Percentiles rank a stretch among this genome's conserved stretches.
Conservation (phyloP, 2,888 invertebrate species). For the Agelastica alni region DNA sequence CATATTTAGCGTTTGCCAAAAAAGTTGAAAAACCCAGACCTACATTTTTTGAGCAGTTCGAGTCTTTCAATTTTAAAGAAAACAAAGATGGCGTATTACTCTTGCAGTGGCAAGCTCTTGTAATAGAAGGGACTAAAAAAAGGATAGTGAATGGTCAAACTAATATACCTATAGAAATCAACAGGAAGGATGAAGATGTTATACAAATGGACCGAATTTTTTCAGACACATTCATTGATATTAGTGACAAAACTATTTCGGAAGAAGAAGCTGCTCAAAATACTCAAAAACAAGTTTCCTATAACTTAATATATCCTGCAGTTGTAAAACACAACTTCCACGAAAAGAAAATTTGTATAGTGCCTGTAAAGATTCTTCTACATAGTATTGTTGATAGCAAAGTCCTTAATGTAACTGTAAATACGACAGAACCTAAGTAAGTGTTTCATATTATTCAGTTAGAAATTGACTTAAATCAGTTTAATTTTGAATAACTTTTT, state of each 20-base stretch:
- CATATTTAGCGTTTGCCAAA: conserved; percentile 58
- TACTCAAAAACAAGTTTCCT: conserved; percentile 58
- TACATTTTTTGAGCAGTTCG: conserved; percentile 46
- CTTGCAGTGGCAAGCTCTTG: conserved; percentile 52
- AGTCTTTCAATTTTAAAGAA: conserved; percentile 33
- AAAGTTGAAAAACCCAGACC: conserved; percentile 47
- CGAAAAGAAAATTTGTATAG: conserved; percentile 64
- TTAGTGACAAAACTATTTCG: conserved; percentile 33
- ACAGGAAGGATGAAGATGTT: conserved; percentile 57
- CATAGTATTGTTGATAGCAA: conserved; percentile 67
- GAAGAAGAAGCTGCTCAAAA: conserved; percentile 33
- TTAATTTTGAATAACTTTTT: too few species aligned
- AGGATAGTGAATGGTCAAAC: conserved; percentile 71
- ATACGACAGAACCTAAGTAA: conserved; percentile 55
- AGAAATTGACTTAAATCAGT: too few species aligned
- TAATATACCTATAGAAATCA: conserved; percentile 65
- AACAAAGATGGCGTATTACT: conserved; percentile 50
- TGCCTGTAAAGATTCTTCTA: conserved; percentile 69
- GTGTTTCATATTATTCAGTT: too few species aligned
- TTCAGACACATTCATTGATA: conserved; percentile 35
- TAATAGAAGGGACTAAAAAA: conserved; percentile 60
- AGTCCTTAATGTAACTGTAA: conserved; percentile 60
- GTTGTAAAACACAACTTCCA: conserved; percentile 67
- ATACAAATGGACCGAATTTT: conserved; percentile 36
- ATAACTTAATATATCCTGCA: conserved; percentile 64